Evolutionary conservation across 2,888 invertebrate genomes (phyloP), one percentile per base, ranked within the genome.

Genomic region (Dasypogon diadema): DNA sequence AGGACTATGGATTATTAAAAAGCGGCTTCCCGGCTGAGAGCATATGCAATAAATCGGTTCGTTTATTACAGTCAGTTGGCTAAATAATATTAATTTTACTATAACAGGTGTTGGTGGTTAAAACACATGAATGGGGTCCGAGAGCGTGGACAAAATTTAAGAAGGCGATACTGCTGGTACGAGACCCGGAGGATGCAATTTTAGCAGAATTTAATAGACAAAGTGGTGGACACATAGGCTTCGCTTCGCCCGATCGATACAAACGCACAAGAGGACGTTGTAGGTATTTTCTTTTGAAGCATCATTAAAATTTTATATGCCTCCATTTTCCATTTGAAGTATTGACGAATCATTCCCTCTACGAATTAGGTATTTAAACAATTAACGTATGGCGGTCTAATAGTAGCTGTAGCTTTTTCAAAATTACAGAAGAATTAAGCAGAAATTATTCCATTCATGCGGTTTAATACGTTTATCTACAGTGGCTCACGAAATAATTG

Each of bases 11-110:
- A 18, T 87, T 94, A 21, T 84, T 92, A 78, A 90, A 92, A 81
- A 93, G 93, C 81, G 94, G 94, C 0, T 93, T 94, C 82, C 93
- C 93, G 0, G 94, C 91, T 0, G 94, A 94, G 84, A 92, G 91
- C 83, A 88, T 93, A 0, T 88, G 89, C 2, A 93, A 93, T 84
- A 92, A 92, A 30, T 92, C 93, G 8, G 93, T 78, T 48, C 16
- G 10, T 16, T 60, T 46, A 21, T 37, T 3, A 70, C 5, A n/a
- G n/a, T n/a, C n/a, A n/a, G n/a, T n/a, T n/a, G n/a, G n/a, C n/a
- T n/a, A n/a, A n/a, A n/a, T 30, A 8, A 37, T 63, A 24, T 37
- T 10, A 22, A 22, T 21, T 18, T n/a, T 14, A 6, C 8, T 14
- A 56, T 2, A 16, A 46, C n/a, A 79, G 78, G 78, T 94, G 5